Conservation (phyloP, 2,113 vertebrate species). For the Scartelaos histophorus region DNA sequence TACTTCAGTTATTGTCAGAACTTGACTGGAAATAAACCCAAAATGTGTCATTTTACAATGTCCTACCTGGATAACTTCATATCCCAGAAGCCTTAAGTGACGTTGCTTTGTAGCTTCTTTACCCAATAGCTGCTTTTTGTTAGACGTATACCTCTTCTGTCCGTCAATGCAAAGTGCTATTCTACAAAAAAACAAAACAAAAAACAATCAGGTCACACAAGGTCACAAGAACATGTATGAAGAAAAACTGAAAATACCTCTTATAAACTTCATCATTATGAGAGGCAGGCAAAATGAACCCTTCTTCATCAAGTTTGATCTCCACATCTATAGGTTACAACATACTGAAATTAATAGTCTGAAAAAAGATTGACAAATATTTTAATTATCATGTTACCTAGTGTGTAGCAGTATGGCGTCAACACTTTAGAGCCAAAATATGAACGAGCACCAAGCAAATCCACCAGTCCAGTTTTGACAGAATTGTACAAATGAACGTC, state of each 20-base stretch:
- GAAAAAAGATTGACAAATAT: neutral
- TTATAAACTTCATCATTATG: conserved; percentile 76
- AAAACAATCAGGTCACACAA: neutral
- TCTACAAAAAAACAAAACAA: conserved; percentile 57
- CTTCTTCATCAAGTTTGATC: conserved; percentile 90
- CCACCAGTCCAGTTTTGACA: conserved; percentile 80
- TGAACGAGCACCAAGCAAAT: conserved; percentile 81
- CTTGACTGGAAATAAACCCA: neutral
- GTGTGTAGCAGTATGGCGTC: conserved; percentile 85
- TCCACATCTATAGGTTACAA: conserved; percentile 82
- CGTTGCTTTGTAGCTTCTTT: conserved; percentile 89
- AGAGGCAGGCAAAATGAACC: conserved; percentile 82
- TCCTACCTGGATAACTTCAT: conserved; percentile 88
- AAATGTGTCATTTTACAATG: neutral
- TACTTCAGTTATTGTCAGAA: no score
- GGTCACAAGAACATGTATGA: neutral
- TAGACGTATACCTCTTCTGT: conserved; percentile 82
- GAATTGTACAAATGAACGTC: conserved; percentile 80
- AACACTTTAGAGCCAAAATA: conserved; percentile 87
- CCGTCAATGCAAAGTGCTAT: conserved; percentile 89
- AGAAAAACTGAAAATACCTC: conserved; percentile 71
- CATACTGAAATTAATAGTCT: rapidly evolving
- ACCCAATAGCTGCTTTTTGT: conserved; percentile 80
- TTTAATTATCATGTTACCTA: conserved; percentile 74
- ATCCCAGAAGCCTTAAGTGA: conserved; percentile 88